Base-by-base conservation (phyloP, 2,888 invertebrate genomes). In the Agrotis ipsilon region DNA sequence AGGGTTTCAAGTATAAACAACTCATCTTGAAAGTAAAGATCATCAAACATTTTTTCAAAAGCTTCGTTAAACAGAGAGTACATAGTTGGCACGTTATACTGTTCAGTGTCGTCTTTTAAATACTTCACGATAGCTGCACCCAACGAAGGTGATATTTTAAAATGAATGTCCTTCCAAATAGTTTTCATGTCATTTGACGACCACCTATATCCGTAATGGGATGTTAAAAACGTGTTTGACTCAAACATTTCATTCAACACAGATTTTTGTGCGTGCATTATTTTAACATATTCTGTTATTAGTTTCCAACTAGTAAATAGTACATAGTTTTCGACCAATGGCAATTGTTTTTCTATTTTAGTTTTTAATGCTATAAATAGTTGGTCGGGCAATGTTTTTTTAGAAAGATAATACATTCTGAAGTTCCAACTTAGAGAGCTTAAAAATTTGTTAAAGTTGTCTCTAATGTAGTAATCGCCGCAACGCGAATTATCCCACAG, bases 261-360 rank as follows among this genome's bases (percentile, higher is more conserved):
- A 21, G 14, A 45, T 21, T 43, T 16, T 6, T 59, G 16, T 32
- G n/a, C 51, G 6, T 32, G 5, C 5, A 89, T 52, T 55, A 83
- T 52, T 59, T 78, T 83, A 4, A 86, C 69, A 52, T 88, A 88
- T 67, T 78, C 74, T 14, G 80, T 72, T 6, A 76, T 61, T 27
- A 91, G 60, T 78, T 83, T 87, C 87, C 89, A 90, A 45, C 60
- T 52, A 16, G 88, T 90, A 43, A 85, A 62, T 0, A 82, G 24
- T 4, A 79, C 75, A 71, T 91, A 72, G 45, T 72, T 72, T 45
- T 72, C 48, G 45, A 57, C 2, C 18, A 72, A 4, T 32, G 72
- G 48, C 49, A 72, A 49, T 14, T 48, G 9, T 49, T 64, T 9
- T 55, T 89, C 81, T 27, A 93, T 75, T 71, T 78, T 81, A 0